Percentiles rank a stretch among this genome's conserved stretches.
phyloP scores from a whole-genome alignment of 2,888 invertebrate genomes.

The Fabriciana adippe region DNA sequence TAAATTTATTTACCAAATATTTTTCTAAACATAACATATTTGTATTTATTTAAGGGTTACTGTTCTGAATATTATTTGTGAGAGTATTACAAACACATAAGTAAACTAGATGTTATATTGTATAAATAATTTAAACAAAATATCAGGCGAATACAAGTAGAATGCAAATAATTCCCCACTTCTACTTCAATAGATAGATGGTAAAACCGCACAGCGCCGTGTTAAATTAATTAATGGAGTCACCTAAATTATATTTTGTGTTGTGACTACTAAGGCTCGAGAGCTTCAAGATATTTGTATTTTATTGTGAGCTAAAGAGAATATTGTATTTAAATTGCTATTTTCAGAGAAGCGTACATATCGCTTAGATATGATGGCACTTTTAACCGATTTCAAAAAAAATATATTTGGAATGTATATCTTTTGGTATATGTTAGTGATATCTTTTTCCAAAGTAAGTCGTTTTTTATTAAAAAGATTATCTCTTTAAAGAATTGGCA shows the following conservation, averaged over 20 bases:
- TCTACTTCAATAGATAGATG: slow-evolving; percentile 14
- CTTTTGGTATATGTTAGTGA: too few species aligned
- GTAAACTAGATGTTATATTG: neutral
- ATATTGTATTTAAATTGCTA: slow-evolving; percentile 6
- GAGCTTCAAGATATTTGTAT: slow-evolving; percentile 2
- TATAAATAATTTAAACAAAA: slow-evolving; percentile 14
- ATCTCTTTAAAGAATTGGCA: too few species aligned
- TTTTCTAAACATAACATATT: too few species aligned
- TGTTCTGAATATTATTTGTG: neutral
- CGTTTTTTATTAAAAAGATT: too few species aligned
- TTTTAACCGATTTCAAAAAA: too few species aligned
- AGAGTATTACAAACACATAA: neutral
- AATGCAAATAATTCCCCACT: slow-evolving; percentile 10
- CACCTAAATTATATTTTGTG: slow-evolving; percentile 35
- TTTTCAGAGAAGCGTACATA: neutral
- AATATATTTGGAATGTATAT: too few species aligned
- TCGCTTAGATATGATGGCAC: too few species aligned
- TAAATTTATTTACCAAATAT: too few species aligned
- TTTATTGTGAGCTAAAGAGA: slow-evolving; percentile 4
- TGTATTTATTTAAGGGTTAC: too few species aligned
- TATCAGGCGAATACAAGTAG: slow-evolving; percentile 5
- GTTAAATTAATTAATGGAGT: slow-evolving; percentile 35
- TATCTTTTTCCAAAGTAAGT: too few species aligned
- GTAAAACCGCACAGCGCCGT: slow-evolving; percentile 23
- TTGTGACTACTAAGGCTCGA: slow-evolving; percentile 16